Conservation (phyloP, 2,797 vertebrate genomes). For the Pelodytes ibericus region DNA sequence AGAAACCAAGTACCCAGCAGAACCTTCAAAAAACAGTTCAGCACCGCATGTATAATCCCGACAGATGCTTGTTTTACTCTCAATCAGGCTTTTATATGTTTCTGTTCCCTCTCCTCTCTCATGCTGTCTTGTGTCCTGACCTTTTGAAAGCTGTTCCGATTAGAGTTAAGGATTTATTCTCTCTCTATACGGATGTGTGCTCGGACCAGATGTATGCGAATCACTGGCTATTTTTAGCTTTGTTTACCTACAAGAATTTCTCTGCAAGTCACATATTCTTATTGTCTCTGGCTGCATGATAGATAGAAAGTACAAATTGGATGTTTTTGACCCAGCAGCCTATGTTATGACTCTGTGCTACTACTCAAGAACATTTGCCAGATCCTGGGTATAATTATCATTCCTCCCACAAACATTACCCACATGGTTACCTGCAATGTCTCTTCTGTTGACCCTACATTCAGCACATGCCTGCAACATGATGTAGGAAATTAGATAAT, state of each 20-base stretch:
- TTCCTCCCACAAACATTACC: not conserved
- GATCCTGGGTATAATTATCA: not conserved
- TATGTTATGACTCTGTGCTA: not conserved
- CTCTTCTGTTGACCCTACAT: no score
- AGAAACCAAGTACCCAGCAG: no score
- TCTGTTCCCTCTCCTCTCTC: slow-evolving; percentile 11
- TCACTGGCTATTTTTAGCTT: slow-evolving; percentile 37
- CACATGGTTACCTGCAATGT: no score
- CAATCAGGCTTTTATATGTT: not conserved
- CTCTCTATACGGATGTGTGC: slow-evolving; percentile 17
- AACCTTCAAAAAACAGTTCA: not conserved
- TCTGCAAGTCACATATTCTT: not conserved
- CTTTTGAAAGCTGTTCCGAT: slow-evolving; percentile 52
- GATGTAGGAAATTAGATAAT: no score
- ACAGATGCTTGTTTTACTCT: not conserved
- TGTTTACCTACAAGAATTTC: slow-evolving; percentile 20
- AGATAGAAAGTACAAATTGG: not conserved
- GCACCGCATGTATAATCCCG: not conserved
- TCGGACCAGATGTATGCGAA: slow-evolving; percentile 33
- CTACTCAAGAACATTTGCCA: not conserved
- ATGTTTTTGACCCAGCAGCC: slow-evolving; percentile 3
- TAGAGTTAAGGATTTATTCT: slow-evolving; percentile 51
- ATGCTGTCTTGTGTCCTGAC: slow-evolving; percentile 29
- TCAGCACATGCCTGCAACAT: no score
- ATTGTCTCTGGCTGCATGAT: not conserved